A percentile compares a stretch with the other conserved stretches of the same genome.
Evolutionary conservation across 92 coral and sea anemone genomes (phyloP).

Genomic region (Umimayanthus kanabou): DNA sequence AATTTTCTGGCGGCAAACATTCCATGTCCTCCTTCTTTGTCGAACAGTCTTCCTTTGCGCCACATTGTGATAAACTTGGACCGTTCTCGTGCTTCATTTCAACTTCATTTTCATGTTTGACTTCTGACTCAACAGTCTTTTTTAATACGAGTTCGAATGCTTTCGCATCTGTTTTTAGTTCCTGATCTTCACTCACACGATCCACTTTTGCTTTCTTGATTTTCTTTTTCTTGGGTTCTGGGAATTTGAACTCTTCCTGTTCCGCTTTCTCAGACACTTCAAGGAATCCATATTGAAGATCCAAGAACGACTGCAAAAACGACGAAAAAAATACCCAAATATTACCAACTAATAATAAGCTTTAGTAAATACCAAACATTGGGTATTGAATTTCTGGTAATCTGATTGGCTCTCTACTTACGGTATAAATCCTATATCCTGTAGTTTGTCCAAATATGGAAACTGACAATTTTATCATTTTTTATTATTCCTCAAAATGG

Average conservation of each 20-base stretch:
- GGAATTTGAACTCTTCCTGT: constrained; percentile 6
- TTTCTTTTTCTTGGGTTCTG: constrained; percentile 25
- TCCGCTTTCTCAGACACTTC: constrained; percentile 13
- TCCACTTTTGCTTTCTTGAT: not conserved
- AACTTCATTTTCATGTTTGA: not conserved
- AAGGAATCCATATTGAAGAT: constrained; percentile 25
- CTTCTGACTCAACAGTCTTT: not conserved
- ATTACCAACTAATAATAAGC: too few relatives aligned
- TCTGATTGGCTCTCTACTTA: too few relatives aligned
- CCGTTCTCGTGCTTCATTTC: not conserved
- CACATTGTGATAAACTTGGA: not conserved
- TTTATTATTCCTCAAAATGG: too few relatives aligned
- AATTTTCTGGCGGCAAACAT: not conserved
- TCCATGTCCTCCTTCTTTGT: not conserved
- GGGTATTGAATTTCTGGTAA: too few relatives aligned
- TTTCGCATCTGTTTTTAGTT: not conserved
- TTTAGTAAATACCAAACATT: too few relatives aligned
- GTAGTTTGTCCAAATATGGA: too few relatives aligned
- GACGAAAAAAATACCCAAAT: not conserved
- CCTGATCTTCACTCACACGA: not conserved
- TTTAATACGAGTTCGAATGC: not conserved
- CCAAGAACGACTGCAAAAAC: constrained; percentile 24
- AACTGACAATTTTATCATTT: too few relatives aligned
- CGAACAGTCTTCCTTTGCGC: not conserved
- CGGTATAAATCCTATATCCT: too few relatives aligned